phyloP scores from a whole-genome alignment of 2,888 invertebrate species.

The Dasypolia templi region DNA sequence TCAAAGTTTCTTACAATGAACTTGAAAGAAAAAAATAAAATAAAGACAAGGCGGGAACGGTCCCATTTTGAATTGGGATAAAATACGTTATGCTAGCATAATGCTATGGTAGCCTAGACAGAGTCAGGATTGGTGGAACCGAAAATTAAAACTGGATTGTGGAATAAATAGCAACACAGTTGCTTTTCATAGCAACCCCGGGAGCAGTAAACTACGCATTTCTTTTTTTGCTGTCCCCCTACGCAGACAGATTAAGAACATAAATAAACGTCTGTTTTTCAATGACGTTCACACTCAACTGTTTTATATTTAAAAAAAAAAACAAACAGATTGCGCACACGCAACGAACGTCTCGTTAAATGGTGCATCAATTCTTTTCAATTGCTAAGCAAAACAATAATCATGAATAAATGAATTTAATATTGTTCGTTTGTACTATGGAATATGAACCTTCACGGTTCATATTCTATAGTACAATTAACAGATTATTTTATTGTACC shows the following conservation, averaged over 20 bases:
- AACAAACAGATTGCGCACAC: conserved; percentile 19
- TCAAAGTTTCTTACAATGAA: neutral
- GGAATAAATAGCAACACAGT: conserved; percentile 3
- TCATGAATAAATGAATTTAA: neutral
- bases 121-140: neutral
- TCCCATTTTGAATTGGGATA: neutral
- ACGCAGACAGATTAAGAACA: conserved; percentile 24
- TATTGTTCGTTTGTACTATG: neutral
- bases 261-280: conserved; percentile 9
- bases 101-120: no score
- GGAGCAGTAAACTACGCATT: conserved; percentile 20
- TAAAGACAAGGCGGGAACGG: neutral
- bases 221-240: conserved; percentile 24
- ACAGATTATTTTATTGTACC: no score
- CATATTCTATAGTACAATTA: neutral
- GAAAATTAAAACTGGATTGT: no score
- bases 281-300: conserved; percentile 45
- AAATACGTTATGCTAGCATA: neutral
- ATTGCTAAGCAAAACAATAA: conserved; percentile 24
- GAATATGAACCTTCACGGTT: neutral
- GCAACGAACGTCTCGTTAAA: neutral
- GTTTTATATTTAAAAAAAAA: conserved; percentile 16
- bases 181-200: conserved; percentile 10
- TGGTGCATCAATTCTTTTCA: conserved; percentile 37
- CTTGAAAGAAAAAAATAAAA: neutral